A percentile compares a stretch with the other conserved stretches of the same genome.
Evolutionary conservation across 2,797 vertebrate genomes (phyloP).

Genomic region (Enteromius radiatus): DNA sequence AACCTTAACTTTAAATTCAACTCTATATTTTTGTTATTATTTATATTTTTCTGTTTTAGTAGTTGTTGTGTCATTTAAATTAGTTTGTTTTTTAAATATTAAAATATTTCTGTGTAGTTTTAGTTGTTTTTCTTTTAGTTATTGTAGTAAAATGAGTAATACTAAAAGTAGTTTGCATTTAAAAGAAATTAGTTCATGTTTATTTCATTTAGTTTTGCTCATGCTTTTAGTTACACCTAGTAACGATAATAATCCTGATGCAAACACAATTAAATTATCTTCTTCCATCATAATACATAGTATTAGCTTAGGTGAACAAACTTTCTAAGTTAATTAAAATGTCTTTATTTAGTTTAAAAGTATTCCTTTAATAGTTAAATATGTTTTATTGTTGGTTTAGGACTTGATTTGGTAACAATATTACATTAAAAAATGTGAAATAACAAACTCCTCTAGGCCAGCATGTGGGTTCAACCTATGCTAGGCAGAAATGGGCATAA

Average conservation of each 20-base stretch:
- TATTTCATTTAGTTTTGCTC: neutral
- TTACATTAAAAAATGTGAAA: neutral
- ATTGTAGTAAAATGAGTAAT: neutral
- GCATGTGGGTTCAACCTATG: neutral
- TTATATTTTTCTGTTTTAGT: neutral
- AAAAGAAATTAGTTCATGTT: neutral
- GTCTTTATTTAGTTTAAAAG: neutral
- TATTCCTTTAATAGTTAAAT: neutral
- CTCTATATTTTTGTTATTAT: neutral
- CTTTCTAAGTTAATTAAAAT: neutral
- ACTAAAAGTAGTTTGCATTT: neutral
- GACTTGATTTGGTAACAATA: neutral
- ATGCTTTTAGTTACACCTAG: neutral
- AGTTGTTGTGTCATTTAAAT: neutral
- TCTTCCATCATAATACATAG: neutral
- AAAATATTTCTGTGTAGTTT: no score
- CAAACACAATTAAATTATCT: neutral
- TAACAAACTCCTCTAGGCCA: neutral
- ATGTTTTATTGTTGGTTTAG: neutral
- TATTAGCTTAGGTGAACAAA: no score
- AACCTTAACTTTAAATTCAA: no score
- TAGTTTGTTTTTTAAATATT: neutral
- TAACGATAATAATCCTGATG: neutral
- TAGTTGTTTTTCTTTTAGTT: neutral
- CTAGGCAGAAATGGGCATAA: neutral